Evolutionary conservation across 1,140 invertebrate genomes (phyloP), one percentile per base, ranked within the genome.

Genomic region (Bombus fervidus): DNA sequence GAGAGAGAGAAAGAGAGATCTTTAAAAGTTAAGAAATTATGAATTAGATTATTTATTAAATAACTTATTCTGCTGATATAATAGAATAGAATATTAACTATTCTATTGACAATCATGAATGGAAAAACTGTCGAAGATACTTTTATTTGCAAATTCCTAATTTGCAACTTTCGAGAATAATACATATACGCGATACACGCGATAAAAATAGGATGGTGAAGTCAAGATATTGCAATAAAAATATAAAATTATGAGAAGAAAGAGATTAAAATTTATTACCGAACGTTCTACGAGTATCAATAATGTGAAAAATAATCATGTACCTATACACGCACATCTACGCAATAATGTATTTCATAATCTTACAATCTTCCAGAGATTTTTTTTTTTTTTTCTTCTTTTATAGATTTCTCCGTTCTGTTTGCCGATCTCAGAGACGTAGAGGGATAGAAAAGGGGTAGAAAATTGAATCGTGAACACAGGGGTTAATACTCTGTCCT

Each of bases 381-480:
- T 6, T 18, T 18, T 6, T 18, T 18, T 47, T 15, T 18, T 22
- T 2, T 8, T 22, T 5, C 6, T 53, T 2, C 39, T 18, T 75
- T 62, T 41, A 15, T 28, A n/a, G 28, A 41, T 10, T 34, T 15
- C 22, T n/a, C 39, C 25, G 3, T 3, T 5, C n/a, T 39, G 8
- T 25, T 43, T 28, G 25, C 9, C 81, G 81, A 83, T 76, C 57
- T 41, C 6, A 9, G 34, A 37, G 71, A 41, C n/a, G 47, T 15
- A 13, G 28, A n/a, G 25, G 34, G 37, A 15, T 22, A 53, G 43
- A 34, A 39, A 13, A 1, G 18, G 53, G 41, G 76, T 22, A n/a
- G 76, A 62, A 84, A 79, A 84, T 84, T 84, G 76, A 80, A 69
- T 84, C 47, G 76, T 25, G 37, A 39, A 37, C 66, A 37, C 64